These are phyloP conservation scores for Empis livida DNA, from an alignment of 2,888 invertebrate species.

Conservation along the genomic window DNA sequence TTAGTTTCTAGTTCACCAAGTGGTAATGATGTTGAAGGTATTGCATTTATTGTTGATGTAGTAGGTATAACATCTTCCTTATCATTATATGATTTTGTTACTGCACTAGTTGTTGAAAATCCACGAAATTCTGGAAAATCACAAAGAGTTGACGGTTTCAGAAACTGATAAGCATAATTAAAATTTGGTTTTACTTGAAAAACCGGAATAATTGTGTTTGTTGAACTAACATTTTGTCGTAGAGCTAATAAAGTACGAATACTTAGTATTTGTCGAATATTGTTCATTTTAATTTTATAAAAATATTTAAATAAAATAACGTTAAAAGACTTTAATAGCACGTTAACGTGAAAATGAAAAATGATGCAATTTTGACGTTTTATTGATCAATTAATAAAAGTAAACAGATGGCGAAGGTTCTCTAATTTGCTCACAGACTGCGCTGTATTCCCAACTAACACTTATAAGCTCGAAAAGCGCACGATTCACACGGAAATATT, in stretches of 20 bases:
- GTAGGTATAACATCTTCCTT: no score
- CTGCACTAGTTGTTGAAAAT: background rate
- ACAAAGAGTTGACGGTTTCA: background rate
- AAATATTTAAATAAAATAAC: background rate
- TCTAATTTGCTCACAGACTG: no score
- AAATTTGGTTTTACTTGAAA: background rate
- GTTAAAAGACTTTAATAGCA: background rate
- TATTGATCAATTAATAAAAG: background rate
- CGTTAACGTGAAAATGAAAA: no score
- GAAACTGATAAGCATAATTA: background rate
- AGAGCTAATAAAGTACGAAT: slow-evolving; percentile 11
- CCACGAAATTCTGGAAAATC: background rate
- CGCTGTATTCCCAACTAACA: no score
- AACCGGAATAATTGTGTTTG: background rate
- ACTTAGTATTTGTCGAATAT: slow-evolving; percentile 10
- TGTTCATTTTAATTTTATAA: slow-evolving; percentile 11
- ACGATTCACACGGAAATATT: no score
- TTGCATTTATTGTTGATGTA: no score
- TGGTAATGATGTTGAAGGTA: slow-evolving; percentile 11
- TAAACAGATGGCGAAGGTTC: no score
- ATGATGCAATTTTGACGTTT: slow-evolving; percentile 6
- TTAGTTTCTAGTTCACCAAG: slow-evolving; percentile 38
- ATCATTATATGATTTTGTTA: background rate
- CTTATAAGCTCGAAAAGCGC: no score
- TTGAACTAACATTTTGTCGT: slow-evolving; percentile 6